Percentiles rank a stretch among this genome's conserved stretches.
These are phyloP conservation scores for Synergus laeviventris DNA, from an alignment of 2,888 invertebrate genomes.

Conservation along the genomic window DNA sequence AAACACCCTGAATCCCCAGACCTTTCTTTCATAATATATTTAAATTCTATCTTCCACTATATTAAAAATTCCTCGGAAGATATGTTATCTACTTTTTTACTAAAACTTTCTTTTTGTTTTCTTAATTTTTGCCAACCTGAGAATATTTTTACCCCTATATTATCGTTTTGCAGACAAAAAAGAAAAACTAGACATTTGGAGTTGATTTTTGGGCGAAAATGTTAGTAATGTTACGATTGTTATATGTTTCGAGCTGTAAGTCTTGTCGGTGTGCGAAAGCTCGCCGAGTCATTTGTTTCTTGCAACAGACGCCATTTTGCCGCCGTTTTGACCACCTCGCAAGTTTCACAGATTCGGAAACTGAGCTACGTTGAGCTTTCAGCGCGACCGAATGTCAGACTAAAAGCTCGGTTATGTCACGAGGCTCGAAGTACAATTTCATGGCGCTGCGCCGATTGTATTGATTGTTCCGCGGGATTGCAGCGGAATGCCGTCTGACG, in stretches of 20 bases:
- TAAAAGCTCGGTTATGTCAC: constrained; percentile 56
- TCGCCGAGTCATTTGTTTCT: constrained; percentile 41
- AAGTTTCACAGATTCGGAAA: constrained; percentile 29
- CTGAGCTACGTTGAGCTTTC: constrained; percentile 24
- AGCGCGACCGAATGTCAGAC: constrained; percentile 53
- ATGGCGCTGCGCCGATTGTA: constrained; percentile 60
- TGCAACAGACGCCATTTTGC: constrained; percentile 51
- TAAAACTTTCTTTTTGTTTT: not conserved
- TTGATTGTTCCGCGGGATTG: constrained; percentile 59
- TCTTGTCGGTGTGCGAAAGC: not conserved
- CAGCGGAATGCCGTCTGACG: constrained; percentile 56
- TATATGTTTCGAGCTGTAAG: constrained; percentile 28
- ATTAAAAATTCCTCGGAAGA: not conserved
- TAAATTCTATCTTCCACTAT: not conserved
- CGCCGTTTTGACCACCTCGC: constrained; percentile 37
- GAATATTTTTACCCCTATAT: constrained; percentile 1
- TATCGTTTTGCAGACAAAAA: not conserved
- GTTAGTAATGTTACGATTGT: not conserved
- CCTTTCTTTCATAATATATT: not conserved
- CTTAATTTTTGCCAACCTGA: not conserved
- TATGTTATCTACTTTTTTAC: not conserved
- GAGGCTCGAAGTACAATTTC: constrained; percentile 48
- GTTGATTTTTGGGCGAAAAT: not conserved
- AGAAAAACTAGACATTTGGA: not conserved
- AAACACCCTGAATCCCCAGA: not conserved